Base-by-base conservation (phyloP, 2,888 invertebrate genomes). In the Cataglyphis rosenhaueri region DNA sequence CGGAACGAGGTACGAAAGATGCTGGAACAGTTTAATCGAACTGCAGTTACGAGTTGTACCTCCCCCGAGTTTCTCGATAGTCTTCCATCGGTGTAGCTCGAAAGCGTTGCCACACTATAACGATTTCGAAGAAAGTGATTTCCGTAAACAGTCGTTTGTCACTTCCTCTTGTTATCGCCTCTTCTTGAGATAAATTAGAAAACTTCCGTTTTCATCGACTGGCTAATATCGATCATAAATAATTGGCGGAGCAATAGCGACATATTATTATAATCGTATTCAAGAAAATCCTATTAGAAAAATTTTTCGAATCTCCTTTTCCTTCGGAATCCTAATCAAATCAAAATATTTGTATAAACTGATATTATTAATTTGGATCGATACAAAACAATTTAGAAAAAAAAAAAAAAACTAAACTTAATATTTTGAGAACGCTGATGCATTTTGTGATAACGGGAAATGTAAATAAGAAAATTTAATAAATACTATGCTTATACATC, bases 11-110 rank as follows among this genome's bases (percentile, higher is more conserved):
- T 84, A 81, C 76, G 52, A 73, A 66, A 82, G 66, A 74, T 75
- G 75, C 62, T 15, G 62, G 78, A 25, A 82, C 81, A 83, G 59
- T 86, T 86, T 86, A 82, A 86, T 87, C 82, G 85, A 62, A 71
- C 59, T 82, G 55, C 75, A 65, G 71, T 85, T 83, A 44, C 65
- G 25, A 87, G 83, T 83, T 85, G 68, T 44, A 44, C 48, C 57
- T 52, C 38, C 21, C 41, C 21, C 15, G 52, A 84, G 71, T 84
- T 82, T 73, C 73, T 66, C 66, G 68, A 84, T 83, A 83, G 65
- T 64, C 68, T 32, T 44, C 57, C 44, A 44, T 78, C 44, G 44
- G 61, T 25, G 32, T 18, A 61, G 15, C 70, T 48, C n/a, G 59
- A 35, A 18, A 66, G 44, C 10, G 59, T 57, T 44, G 71, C 59